Evolutionary conservation across 1,140 invertebrate species (phyloP), one percentile per base, ranked within the genome.

Genomic region (Penaeus chinensis): DNA sequence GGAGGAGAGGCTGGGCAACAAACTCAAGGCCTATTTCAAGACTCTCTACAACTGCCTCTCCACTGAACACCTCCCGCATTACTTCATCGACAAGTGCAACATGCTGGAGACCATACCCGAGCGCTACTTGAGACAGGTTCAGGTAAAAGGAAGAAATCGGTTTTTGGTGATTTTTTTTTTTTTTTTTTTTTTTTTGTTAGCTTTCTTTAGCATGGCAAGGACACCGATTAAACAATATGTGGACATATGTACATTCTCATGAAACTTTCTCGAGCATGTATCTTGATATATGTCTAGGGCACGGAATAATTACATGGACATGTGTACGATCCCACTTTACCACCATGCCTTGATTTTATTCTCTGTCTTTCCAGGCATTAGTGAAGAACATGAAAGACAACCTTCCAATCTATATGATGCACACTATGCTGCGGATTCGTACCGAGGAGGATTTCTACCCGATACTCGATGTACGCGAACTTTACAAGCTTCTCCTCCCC

Each of bases 31-130:
- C 42, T 93, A 96, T 74, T 92, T 96, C 0, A 92, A 93, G 24
- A 91, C 91, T 3, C 89, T 95, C 0, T 93, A 93, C 74, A 86
- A 91, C 1, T 90, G 90, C 11, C 92, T 95, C 16, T 94, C 93
- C 85, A 91, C 93, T 1, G 93, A 94, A 10, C 92, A 92, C 54
- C 92, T 96, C 85, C 93, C 93, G 13, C 95, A 96, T 91, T 97
- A 95, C 91, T 96, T 96, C 91, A 93, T 96, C 42, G 93, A 93
- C 80, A 93, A 93, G 47, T 94, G 95, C 85, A 96, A 97, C 92
- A 92, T 96, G 37, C 95, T 96, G 86, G 94, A 95, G 90, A 94
- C 94, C 79, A 94, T 96, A 79, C 94, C 95, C 0, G 93, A 93
- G 79, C 94, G 94, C 11, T 93, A 95, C 63, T 90, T 96, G 27